Evolutionary conservation across 2,888 invertebrate genomes (phyloP).

Genomic region (Iselma pallidipennis): DNA sequence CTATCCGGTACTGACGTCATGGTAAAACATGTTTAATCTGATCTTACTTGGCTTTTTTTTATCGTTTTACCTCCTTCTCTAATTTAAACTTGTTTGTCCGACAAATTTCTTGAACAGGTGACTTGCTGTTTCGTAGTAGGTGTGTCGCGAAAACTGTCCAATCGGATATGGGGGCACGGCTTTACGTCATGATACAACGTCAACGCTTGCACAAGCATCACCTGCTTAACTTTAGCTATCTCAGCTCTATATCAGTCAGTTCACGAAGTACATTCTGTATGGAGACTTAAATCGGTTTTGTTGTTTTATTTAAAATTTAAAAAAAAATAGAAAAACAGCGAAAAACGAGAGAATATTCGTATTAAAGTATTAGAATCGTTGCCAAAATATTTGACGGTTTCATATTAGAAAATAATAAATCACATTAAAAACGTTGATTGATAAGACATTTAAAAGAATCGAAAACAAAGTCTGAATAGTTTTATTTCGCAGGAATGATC

Average conservation of each 20-base stretch:
- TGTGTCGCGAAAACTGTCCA: constrained; percentile 28
- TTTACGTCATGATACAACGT: constrained; percentile 25
- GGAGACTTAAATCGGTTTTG: constrained; percentile 14
- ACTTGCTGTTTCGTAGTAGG: constrained; percentile 22
- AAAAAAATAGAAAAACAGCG: too few species aligned
- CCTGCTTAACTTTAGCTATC: constrained; percentile 20
- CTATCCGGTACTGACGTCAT: neutral
- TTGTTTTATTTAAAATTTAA: constrained; percentile 6
- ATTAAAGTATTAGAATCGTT: neutral
- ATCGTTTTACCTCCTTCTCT: neutral
- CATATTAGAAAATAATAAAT: neutral
- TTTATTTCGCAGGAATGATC: constrained; percentile 33
- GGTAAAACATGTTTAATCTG: too few species aligned
- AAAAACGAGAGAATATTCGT: too few species aligned
- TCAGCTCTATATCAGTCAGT: constrained; percentile 19
- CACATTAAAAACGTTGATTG: too few species aligned
- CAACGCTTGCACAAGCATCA: constrained; percentile 24
- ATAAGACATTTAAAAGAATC: neutral
- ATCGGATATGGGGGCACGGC: constrained; percentile 31
- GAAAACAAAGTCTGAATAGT: neutral
- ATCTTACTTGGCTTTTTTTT: constrained; percentile 8
- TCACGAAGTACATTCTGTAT: constrained; percentile 9
- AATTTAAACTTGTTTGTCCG: constrained; percentile 1
- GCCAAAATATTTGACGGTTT: neutral
- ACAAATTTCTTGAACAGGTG: constrained; percentile 17